Percentiles rank a stretch among this genome's conserved stretches.
Conservation (phyloP, 2,113 vertebrate genomes). For the Syrrhaptes paradoxus region DNA sequence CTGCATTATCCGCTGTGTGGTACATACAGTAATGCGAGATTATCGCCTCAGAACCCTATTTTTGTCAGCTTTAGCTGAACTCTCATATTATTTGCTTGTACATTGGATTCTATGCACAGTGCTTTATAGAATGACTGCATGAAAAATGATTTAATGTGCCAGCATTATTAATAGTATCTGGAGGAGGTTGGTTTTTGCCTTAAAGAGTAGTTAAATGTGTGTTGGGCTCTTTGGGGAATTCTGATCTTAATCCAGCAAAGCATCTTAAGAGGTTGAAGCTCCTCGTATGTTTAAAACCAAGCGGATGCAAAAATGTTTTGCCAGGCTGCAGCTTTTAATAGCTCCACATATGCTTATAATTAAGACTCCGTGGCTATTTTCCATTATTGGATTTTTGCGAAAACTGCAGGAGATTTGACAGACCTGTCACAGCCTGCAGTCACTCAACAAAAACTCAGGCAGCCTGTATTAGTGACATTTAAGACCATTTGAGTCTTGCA, state of each 20-base stretch:
- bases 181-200: neutral
- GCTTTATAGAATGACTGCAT: neutral
- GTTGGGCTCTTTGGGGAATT: neutral
- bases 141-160: neutral
- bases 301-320: neutral
- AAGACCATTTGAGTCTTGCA: neutral
- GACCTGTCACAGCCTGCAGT: neutral
- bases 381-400: neutral
- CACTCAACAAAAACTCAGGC: conserved; percentile 17
- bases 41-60: neutral
- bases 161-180: neutral
- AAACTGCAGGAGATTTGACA: neutral
- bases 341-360: neutral
- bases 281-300: neutral
- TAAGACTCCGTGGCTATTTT: neutral
- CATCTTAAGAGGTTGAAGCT: neutral
- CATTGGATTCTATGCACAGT: neutral
- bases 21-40: neutral
- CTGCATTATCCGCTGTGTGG: neutral
- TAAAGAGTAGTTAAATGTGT: neutral
- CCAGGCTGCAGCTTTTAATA: conserved; percentile 22
- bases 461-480: conserved; percentile 14
- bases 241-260: conserved; percentile 28
- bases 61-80: neutral
- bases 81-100: neutral